phyloP scores from a whole-genome alignment of 2,797 vertebrate species.

The Aphelocoma californica region DNA sequence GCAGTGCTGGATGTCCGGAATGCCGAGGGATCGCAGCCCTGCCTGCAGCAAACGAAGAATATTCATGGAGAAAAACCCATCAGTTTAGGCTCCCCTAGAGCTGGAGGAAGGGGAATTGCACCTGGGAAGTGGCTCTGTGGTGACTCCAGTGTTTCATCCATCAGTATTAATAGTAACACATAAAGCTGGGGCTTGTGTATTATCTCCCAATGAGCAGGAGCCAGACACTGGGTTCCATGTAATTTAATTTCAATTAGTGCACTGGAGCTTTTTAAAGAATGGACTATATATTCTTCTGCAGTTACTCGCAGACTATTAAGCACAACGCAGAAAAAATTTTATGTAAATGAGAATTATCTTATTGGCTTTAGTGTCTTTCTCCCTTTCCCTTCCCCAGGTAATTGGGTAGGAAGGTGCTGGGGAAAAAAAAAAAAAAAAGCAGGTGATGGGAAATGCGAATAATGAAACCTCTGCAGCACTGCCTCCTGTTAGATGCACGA shows the following conservation, averaged over 20 bases:
- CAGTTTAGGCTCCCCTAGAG: neutral
- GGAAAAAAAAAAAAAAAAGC: neutral
- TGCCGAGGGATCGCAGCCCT: neutral
- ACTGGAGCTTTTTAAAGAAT: slow-evolving; percentile 54
- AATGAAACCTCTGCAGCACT: slow-evolving; percentile 30
- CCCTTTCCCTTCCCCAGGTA: slow-evolving; percentile 33
- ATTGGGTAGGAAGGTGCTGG: slow-evolving; percentile 35
- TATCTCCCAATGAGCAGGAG: slow-evolving; percentile 53
- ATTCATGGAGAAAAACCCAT: neutral
- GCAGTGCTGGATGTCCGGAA: neutral
- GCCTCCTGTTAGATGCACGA: neutral
- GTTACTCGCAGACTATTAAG: slow-evolving; percentile 59
- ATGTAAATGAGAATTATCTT: slow-evolving; percentile 68
- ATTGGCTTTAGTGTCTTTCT: slow-evolving; percentile 29
- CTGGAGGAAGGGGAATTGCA: neutral
- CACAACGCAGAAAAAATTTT: slow-evolving; percentile 36
- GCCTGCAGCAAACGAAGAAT: neutral
- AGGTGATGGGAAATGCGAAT: slow-evolving; percentile 22
- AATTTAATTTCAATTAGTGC: slow-evolving; percentile 72
- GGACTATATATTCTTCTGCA: slow-evolving; percentile 35
- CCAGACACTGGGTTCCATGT: slow-evolving; percentile 47
- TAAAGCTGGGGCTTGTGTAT: neutral
- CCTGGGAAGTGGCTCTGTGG: neutral
- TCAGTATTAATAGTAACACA: slow-evolving; percentile 41
- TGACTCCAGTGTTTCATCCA: neutral